Evolutionary conservation across 2,888 invertebrate genomes (phyloP).

Genomic region (Phyllotreta striolata): DNA sequence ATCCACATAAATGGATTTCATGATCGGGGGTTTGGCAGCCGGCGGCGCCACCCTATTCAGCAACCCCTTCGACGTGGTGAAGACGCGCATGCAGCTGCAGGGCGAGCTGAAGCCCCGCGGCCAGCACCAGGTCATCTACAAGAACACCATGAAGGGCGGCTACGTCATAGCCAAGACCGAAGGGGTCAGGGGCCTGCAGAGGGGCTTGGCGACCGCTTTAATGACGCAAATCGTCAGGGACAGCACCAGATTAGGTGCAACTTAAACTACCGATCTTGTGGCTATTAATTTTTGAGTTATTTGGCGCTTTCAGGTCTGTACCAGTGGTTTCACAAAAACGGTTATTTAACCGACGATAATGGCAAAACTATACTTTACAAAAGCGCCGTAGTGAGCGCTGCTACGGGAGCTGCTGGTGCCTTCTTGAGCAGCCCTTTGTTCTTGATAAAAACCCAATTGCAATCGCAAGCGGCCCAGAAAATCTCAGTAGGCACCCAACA

Average conservation of each 20-base stretch:
- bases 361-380: slow-evolving; percentile 63
- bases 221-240: slow-evolving; percentile 90
- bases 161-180: slow-evolving; percentile 82
- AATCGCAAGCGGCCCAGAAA: slow-evolving; percentile 73
- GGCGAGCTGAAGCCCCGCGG: slow-evolving; percentile 67
- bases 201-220: slow-evolving; percentile 84
- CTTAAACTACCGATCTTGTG: slow-evolving; percentile 1
- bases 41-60: slow-evolving; percentile 77
- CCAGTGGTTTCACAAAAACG: slow-evolving; percentile 74
- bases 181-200: slow-evolving; percentile 79
- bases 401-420: slow-evolving; percentile 75
- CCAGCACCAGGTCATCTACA: slow-evolving; percentile 68
- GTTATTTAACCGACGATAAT: slow-evolving; percentile 66
- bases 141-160: slow-evolving; percentile 82
- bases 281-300: background rate
- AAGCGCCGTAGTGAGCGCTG: slow-evolving; percentile 65
- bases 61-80: slow-evolving; percentile 88
- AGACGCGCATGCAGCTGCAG: slow-evolving; percentile 88
- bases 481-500: slow-evolving; percentile 91
- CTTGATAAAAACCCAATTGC: slow-evolving; percentile 88
- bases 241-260: slow-evolving; percentile 63
- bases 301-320: slow-evolving; percentile 69
- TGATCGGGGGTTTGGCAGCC: slow-evolving; percentile 66
- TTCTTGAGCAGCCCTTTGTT: slow-evolving; percentile 79
- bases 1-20: slow-evolving; percentile 54